Conservation (phyloP, 2,113 vertebrate species). For the Seriola rivoliana region DNA sequence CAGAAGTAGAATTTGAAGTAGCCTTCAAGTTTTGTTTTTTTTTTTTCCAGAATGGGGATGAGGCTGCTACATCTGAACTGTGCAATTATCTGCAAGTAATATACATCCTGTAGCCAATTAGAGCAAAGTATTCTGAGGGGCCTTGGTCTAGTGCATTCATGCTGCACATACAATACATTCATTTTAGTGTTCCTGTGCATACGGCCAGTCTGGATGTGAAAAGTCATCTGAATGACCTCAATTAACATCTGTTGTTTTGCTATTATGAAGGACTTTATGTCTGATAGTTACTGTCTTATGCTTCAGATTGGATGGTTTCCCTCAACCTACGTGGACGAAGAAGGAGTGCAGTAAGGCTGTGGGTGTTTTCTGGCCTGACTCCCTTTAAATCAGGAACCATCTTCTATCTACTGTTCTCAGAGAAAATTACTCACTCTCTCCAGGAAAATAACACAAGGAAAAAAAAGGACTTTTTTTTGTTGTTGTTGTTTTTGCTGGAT, state of each 20-base stretch:
- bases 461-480: neutral
- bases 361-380: slow-evolving; percentile 42
- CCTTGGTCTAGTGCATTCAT: neutral
- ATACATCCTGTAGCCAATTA: neutral
- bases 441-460: slow-evolving; percentile 70
- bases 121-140: neutral
- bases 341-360: slow-evolving; percentile 87
- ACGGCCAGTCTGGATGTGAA: neutral
- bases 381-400: slow-evolving; percentile 64
- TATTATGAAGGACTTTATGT: neutral
- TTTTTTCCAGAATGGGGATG: neutral
- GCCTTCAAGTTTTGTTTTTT: slow-evolving; percentile 16
- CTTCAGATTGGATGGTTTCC: slow-evolving; percentile 98
- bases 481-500: slow-evolving; percentile 72
- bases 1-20: slow-evolving; percentile 42
- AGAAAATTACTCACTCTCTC: slow-evolving; percentile 71
- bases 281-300: slow-evolving; percentile 9
- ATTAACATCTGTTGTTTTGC: slow-evolving; percentile 18
- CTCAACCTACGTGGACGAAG: slow-evolving; percentile 97
- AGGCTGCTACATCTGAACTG: slow-evolving; percentile 10
- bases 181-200: neutral
- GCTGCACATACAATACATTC: neutral
- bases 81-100: slow-evolving; percentile 23
- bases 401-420: slow-evolving; percentile 73
- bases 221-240: slow-evolving; percentile 1